Percentiles rank a stretch among this genome's conserved stretches.
phyloP scores from a whole-genome alignment of 2,888 invertebrate genomes.

The Cataglyphis livida region DNA sequence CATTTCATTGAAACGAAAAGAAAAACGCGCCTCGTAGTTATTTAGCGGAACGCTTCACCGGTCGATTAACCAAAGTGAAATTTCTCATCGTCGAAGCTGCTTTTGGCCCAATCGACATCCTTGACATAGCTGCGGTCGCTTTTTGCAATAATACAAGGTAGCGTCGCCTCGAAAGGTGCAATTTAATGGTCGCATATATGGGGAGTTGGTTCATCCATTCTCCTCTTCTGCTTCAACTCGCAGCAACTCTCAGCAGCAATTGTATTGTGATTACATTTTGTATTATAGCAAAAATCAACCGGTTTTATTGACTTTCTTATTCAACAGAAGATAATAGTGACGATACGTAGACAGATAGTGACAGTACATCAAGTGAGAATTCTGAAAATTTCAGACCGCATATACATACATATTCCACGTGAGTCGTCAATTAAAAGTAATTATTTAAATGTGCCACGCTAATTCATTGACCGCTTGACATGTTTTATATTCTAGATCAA shows the following conservation, averaged over 20 bases:
- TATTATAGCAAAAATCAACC: conserved; percentile 10
- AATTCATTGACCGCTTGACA: not conserved
- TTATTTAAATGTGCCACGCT: not conserved
- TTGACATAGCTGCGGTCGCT: conserved; percentile 30
- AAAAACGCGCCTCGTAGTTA: not conserved
- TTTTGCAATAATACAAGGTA: conserved; percentile 22
- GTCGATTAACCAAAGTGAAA: not conserved
- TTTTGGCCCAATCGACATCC: not conserved
- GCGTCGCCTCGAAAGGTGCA: conserved; percentile 19
- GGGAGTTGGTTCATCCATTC: conserved; percentile 16
- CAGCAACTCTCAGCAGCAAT: not conserved
- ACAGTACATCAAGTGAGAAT: not conserved
- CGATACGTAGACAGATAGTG: too few relatives aligned
- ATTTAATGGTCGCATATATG: conserved; percentile 26
- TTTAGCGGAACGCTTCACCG: not conserved
- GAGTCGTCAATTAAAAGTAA: not conserved
- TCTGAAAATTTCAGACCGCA: not conserved
- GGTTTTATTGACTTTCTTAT: not conserved
- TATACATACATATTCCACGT: not conserved
- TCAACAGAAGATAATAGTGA: not conserved
- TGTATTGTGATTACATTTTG: conserved; percentile 25
- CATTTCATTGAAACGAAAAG: conserved; percentile 1
- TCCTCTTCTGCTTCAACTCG: not conserved
- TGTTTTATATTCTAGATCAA: not conserved
- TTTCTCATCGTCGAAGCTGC: not conserved